Evolutionary conservation across 2,797 vertebrate genomes (phyloP).

Genomic region (Halcyon smyrnensis): DNA sequence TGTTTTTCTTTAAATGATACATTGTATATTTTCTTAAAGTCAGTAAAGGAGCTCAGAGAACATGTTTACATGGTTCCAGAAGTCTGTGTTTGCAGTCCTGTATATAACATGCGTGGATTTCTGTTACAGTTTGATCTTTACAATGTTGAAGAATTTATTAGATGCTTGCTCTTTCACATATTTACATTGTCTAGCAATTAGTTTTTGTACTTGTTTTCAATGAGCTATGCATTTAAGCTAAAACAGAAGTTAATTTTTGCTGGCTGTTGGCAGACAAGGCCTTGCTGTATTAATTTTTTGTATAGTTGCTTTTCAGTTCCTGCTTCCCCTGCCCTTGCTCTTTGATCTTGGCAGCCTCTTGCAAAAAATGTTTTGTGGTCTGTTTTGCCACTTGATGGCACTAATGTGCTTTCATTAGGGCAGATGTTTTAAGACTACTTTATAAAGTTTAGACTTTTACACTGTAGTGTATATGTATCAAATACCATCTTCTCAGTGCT

Average conservation of each 20-base stretch:
- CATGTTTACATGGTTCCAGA: fast-evolving
- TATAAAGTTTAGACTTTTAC: not conserved
- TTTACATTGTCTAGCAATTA: not conserved
- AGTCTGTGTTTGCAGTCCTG: not conserved
- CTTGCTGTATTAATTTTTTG: not conserved
- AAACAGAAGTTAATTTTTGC: not conserved
- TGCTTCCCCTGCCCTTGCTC: not conserved
- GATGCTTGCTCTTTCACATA: not conserved
- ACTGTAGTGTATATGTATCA: not conserved
- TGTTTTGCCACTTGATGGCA: slow-evolving; percentile 47
- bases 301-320: not conserved
- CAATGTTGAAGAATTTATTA: not conserved
- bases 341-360: not conserved
- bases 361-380: not conserved
- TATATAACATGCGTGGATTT: not conserved
- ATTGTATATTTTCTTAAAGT: not conserved
- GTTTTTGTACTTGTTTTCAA: not conserved
- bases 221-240: not conserved
- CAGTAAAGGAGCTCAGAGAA: not conserved
- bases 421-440: not conserved
- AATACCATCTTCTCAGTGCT: not conserved
- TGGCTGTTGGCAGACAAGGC: not conserved
- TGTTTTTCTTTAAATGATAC: not conserved
- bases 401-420: not conserved
- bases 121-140: not conserved